Base-by-base conservation (phyloP, 2,888 invertebrate species). In the Anthophora plumipes region DNA sequence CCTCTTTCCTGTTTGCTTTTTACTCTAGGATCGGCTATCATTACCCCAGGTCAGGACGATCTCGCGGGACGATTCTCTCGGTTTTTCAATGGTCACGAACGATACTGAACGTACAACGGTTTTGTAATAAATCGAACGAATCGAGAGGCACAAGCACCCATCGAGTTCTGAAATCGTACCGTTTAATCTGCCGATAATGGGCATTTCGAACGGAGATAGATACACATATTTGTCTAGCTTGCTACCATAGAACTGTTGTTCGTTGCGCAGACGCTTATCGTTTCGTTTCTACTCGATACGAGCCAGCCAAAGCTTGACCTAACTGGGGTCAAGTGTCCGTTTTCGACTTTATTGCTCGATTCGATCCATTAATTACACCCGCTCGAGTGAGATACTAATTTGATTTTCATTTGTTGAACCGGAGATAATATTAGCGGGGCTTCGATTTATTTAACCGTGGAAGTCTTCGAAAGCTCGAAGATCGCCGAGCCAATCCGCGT, bases 151-250 rank as follows among this genome's bases (percentile, higher is more conserved):
- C 60, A 39, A 61, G 60, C n/a, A 41, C 63, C n/a, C 80, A 75
- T 69, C 80, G 54, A 67, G 61, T 72, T 75, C 72, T 70, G 54
- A 81, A 84, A 84, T 84, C 77, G 77, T 52, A 57, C 72, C 84
- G 84, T 75, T 84, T 84, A 84, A 84, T 79, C 83, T 78, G 57
- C 68, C 67, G 71, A 81, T 79, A 78, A 84, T 82, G 77, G 84
- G 60, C 63, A 80, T 77, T 67, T 83, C 72, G 48, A 64, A 43
- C 43, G 60, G 43, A 72, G 83, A 74, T 75, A 52, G 83, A 71
- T 59, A 69, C 82, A 64, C 71, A 68, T 82, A 82, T 82, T 82
- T 76, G 76, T 76, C 75, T 64, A 25, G 82, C 66, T 31, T 14
- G 64, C 43, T 20, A 54, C n/a, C 61, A 52, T 17, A 61, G n/a